phyloP scores from a whole-genome alignment of 1,140 invertebrate genomes.

The Ostrea edulis region DNA sequence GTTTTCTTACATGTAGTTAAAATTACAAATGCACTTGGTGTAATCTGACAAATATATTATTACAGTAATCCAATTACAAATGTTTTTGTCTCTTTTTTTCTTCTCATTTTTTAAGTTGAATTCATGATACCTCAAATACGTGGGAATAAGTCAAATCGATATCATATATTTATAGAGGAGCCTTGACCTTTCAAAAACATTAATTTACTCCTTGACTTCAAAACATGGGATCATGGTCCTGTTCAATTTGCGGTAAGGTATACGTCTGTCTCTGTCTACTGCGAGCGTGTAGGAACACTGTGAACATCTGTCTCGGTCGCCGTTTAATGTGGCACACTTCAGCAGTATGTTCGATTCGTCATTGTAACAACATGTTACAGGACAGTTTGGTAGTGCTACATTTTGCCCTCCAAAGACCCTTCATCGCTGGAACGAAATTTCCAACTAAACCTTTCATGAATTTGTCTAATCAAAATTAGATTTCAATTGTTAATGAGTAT shows the following conservation, averaged over 20 bases:
- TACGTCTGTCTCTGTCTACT: background rate
- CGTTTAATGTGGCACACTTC: background rate
- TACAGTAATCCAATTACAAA: too few species aligned
- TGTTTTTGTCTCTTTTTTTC: too few species aligned
- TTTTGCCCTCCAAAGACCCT: background rate
- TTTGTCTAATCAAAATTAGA: background rate
- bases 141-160: too few species aligned
- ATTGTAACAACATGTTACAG: conserved; percentile 3
- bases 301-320: background rate
- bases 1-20: too few species aligned
- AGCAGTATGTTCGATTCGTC: background rate
- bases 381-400: background rate
- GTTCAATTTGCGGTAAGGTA: background rate
- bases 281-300: conserved; percentile 2
- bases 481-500: background rate
- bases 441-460: background rate
- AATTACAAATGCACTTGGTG: too few species aligned
- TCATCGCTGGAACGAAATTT: background rate
- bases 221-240: background rate
- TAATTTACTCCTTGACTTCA: background rate
- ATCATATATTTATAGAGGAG: background rate
- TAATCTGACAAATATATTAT: too few species aligned
- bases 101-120: too few species aligned
- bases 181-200: background rate
- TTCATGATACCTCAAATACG: too few species aligned